Base-by-base conservation (phyloP, 2,113 vertebrate species). In the Dinomys branickii region DNA sequence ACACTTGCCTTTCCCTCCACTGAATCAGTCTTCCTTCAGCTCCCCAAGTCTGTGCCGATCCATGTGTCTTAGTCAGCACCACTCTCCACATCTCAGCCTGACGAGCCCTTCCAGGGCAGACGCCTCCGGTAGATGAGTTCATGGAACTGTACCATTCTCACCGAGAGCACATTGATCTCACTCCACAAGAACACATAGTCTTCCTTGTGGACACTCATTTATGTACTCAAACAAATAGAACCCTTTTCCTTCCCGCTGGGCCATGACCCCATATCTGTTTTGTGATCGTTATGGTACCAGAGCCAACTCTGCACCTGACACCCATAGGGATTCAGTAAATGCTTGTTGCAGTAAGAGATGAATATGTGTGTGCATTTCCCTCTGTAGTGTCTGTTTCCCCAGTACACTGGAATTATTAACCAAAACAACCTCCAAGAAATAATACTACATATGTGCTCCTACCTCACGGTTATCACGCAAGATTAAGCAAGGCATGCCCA, bases 301-400 rank as follows among this genome's bases (percentile, higher is more conserved):
- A 47, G 28, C 38, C 24, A 85, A 20, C 11, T 26, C 78, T 50
- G 22, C 47, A 20, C 65, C 67, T 33, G 3, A 9, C 19, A 38
- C 54, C 88, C 2, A 41, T 44, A 78, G 24, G 38, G 44, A 16
- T 38, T 91, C 38, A 71, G 3, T 50, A 93, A 90, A 63, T 63
- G 52, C 52, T 58, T 89, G 56, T 65, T 83, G 11, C 83, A 78
- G 61, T 59, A 56, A 90, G 58, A 22, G 54, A 88, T 58, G 30
- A 95, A 14, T 69, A 47, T 77, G 20, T 47, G 7, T 24, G 19
- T n/a, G 44, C 52, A 7, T 71, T 61, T 86, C 20, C 50, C 50
- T 52, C 84, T 88, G 77, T 56, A 80, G 63, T 90, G 14, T 65
- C 44, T 94, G 59, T 77, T 86, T 84, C 85, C 85, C 67, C 86